Evolutionary conservation across 2,888 invertebrate genomes (phyloP).

Genomic region (Hemicrepidius hirtus): DNA sequence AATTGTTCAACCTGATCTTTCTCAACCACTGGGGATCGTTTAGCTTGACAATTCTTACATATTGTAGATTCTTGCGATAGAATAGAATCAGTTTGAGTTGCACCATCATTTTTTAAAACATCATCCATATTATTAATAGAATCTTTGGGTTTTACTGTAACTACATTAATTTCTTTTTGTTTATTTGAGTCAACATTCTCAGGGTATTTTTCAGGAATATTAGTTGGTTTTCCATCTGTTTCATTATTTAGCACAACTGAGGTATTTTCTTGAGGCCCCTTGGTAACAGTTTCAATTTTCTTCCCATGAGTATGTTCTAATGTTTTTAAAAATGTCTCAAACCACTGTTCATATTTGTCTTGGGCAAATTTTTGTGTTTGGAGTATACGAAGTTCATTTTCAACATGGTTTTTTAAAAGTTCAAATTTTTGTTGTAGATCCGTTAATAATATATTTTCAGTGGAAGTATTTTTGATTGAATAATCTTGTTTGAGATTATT

Average conservation of each 20-base stretch:
- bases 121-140: conserved; percentile 43
- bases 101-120: conserved; percentile 50
- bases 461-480: neutral
- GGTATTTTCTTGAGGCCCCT: neutral
- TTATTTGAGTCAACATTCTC: neutral
- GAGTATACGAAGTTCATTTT: conserved; percentile 71
- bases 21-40: conserved; percentile 34
- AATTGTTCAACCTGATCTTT: conserved; percentile 26
- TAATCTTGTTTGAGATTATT: conserved; percentile 50
- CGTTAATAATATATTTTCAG: conserved; percentile 44
- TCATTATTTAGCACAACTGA: neutral
- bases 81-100: conserved; percentile 63
- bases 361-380: conserved; percentile 75
- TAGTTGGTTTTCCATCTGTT: neutral
- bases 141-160: conserved; percentile 16
- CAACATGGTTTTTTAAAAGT: conserved; percentile 66
- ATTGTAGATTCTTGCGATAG: conserved; percentile 19
- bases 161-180: neutral
- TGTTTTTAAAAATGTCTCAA: conserved; percentile 66
- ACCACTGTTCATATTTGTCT: conserved; percentile 75
- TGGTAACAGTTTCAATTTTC: neutral
- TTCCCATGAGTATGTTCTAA: conserved; percentile 60
- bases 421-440: conserved; percentile 68
- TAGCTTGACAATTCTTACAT: conserved; percentile 45
- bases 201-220: conserved; percentile 2